Evolutionary conservation across 2,113 vertebrate genomes (phyloP), one percentile per base, ranked within the genome.

Genomic region (Pardalotus punctatus): DNA sequence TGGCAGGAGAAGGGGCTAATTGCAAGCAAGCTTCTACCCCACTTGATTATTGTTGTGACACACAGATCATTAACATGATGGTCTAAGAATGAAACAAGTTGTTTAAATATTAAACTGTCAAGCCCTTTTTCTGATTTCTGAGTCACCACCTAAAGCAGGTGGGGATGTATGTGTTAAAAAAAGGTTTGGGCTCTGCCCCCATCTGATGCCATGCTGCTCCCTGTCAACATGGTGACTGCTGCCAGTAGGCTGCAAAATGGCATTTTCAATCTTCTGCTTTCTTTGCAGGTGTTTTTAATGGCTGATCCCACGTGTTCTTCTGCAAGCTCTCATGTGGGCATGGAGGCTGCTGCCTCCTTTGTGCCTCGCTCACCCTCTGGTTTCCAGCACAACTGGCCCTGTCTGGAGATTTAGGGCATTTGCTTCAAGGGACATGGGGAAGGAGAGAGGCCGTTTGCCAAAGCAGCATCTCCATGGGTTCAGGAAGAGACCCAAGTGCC

Each of bases 21-120:
- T 96, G 71, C 74, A 54, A 70, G 28, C 11, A 5, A 86, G 47
- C 28, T 91, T 88, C 71, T 61, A 70, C 62, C 60, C 64, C 20
- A 43, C 81, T 94, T 93, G 94, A 95, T 95, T 91, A 88, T 51
- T 95, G 76, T 88, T 93, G 84, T 93, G 90, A 90, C 90, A 93
- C 29, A 36, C 12, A 40, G 66, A 91, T 94, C 79, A 50, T 95
- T 91, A 92, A 47, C 7, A 4, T 88, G 85, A 40, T 76, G 51
- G 24, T 51, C 71, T 86, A 80, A 95, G 86, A 40, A 73, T 50
- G 71, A 95, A 88, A 82, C 48, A 91, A 81, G 33, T 73, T 91
- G 69, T 57, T 96, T 73, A 66, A 94, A 50, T 94, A 90, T 90
- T 82, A 88, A 95, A 85, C 54, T 90, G 85, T 77, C 81, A 88